Percentiles rank a stretch among this genome's conserved stretches.
Conservation (phyloP, 2,113 vertebrate species). For the Henicopernis longicauda region DNA sequence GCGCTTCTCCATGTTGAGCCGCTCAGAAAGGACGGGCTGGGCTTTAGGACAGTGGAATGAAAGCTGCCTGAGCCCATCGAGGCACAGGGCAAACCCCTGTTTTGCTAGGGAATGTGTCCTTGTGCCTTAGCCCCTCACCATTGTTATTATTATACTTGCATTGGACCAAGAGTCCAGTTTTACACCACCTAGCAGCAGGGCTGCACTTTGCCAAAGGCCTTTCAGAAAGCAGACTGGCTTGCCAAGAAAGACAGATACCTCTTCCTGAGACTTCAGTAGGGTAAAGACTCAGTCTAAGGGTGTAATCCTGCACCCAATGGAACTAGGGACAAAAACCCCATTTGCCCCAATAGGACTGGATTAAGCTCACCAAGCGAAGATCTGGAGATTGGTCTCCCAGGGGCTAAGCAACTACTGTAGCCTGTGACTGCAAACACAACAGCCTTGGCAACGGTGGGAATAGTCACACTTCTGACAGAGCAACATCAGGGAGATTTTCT, state of each 20-base stretch:
- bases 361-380: not conserved
- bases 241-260: not conserved
- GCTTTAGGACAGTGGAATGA: not conserved
- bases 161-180: not conserved
- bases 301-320: not conserved
- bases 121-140: not conserved
- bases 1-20: not conserved
- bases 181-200: not conserved
- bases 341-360: not conserved
- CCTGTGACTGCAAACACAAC: not conserved
- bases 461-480: not conserved
- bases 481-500: not conserved
- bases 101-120: not conserved
- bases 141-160: accelerated
- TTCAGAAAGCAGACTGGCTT: not conserved
- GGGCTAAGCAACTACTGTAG: not conserved
- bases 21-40: not conserved
- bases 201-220: not conserved
- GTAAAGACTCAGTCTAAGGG: not conserved
- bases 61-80: not conserved
- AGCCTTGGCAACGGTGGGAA: not conserved
- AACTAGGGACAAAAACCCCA: not conserved
- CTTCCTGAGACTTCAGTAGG: not conserved
- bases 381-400: not conserved
- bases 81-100: not conserved